Conservation (phyloP, 30 jellyfish, hydroid and myxozoan species). For the Nemopilema nomurai region DNA sequence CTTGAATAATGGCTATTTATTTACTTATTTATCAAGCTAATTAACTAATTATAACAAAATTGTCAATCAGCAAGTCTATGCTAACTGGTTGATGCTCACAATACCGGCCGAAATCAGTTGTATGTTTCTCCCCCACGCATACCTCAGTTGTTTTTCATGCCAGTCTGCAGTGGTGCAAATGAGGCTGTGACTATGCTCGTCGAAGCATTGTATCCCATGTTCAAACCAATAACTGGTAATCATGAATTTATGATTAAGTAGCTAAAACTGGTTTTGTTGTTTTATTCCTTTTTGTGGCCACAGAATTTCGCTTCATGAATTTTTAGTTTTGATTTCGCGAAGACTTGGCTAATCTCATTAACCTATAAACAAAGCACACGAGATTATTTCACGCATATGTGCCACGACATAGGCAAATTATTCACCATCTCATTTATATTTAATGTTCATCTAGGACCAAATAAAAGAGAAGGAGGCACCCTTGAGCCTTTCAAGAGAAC, state of each 20-base stretch:
- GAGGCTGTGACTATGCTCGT: neutral
- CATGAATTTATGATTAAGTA: constrained; percentile 3
- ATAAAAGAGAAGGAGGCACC: neutral
- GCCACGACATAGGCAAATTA: neutral
- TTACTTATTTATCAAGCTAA: too few relatives aligned
- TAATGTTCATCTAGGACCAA: neutral
- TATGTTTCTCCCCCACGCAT: too few relatives aligned
- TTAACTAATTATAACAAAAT: too few relatives aligned
- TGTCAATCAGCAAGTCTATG: too few relatives aligned
- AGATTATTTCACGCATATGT: neutral
- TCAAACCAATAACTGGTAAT: neutral
- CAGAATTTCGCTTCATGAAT: neutral
- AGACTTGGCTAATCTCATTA: constrained; percentile 8
- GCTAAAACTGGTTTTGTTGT: neutral
- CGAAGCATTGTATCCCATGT: neutral
- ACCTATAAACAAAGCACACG: neutral
- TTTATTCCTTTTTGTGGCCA: constrained; percentile 13
- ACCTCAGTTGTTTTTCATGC: too few relatives aligned
- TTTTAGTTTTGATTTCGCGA: neutral
- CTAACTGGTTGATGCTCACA: too few relatives aligned
- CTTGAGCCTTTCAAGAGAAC: neutral
- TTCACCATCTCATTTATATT: neutral
- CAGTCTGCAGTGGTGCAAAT: neutral
- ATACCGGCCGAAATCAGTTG: too few relatives aligned
- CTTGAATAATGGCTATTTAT: too few relatives aligned